Evolutionary conservation across 2,888 invertebrate genomes (phyloP).

Genomic region (Glaucopsyche alexis): DNA sequence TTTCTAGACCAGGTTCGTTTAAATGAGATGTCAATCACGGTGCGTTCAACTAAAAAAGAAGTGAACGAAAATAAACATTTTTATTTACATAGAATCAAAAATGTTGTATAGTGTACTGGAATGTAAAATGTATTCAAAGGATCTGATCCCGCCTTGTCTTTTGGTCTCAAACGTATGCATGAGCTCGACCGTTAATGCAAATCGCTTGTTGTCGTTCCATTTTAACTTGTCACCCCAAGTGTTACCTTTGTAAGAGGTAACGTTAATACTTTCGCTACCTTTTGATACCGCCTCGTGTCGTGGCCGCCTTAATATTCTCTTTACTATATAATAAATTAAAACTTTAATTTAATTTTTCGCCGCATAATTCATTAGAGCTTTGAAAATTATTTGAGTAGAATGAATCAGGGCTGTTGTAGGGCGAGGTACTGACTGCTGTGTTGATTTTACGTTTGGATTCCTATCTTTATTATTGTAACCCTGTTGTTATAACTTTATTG

Average conservation of each 20-base stretch:
- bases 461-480: background rate
- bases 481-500: background rate
- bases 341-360: background rate
- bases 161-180: background rate
- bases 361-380: background rate
- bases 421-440: background rate
- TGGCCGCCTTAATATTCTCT: background rate
- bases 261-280: background rate
- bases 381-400: background rate
- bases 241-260: no score
- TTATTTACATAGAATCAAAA: background rate
- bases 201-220: background rate
- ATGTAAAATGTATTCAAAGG: background rate
- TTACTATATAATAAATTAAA: background rate
- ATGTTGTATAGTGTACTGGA: background rate
- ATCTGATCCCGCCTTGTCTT: background rate
- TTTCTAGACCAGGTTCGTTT: background rate
- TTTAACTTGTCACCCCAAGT: no score
- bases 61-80: background rate
- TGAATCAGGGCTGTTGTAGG: background rate
- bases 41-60: background rate
- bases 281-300: background rate
- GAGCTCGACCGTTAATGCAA: slow-evolving; percentile 2
- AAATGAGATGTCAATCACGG: background rate
- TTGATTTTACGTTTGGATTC: background rate